Percentiles rank a stretch among this genome's conserved stretches.
phyloP scores from a whole-genome alignment of 2,888 invertebrate species.

The Imbricaverruca yamaguchii region DNA sequence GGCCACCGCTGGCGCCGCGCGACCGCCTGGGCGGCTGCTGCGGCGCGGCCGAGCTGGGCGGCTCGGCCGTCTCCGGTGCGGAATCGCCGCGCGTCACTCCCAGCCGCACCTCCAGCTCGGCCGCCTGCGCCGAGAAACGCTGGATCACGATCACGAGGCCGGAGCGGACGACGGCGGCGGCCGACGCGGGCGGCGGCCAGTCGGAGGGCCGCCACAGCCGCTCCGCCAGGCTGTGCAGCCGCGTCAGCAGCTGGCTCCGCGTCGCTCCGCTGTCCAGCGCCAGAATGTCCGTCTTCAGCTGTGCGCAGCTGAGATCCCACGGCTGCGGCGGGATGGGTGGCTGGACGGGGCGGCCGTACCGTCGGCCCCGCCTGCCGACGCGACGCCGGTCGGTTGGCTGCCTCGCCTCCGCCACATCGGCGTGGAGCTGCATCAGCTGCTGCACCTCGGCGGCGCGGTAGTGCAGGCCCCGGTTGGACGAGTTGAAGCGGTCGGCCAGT shows the following conservation, averaged over 20 bases:
- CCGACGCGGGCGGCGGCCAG: conserved; percentile 4
- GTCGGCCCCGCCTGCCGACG: background rate
- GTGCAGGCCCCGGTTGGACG: background rate
- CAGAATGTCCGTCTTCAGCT: background rate
- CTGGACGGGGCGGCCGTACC: background rate
- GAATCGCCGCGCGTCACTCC: background rate
- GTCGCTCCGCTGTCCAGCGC: background rate
- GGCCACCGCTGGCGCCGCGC: background rate
- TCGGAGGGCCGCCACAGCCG: background rate
- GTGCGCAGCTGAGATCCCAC: conserved; percentile 12
- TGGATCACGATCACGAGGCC: background rate
- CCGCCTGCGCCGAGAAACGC: background rate
- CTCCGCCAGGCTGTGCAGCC: conserved; percentile 12
- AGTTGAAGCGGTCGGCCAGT: background rate
- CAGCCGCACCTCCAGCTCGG: conserved; percentile 7
- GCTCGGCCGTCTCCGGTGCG: background rate
- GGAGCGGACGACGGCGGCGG: conserved; percentile 7
- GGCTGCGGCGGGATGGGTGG: background rate
- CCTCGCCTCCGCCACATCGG: background rate
- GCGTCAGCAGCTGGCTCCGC: background rate
- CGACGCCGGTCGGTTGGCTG: background rate
- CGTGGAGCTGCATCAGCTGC: background rate
- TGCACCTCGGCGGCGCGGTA: background rate
- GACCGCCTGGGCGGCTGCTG: background rate
- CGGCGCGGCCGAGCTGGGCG: background rate